Base-by-base conservation (phyloP, 2,113 vertebrate genomes). In the Caloenas nicobarica region DNA sequence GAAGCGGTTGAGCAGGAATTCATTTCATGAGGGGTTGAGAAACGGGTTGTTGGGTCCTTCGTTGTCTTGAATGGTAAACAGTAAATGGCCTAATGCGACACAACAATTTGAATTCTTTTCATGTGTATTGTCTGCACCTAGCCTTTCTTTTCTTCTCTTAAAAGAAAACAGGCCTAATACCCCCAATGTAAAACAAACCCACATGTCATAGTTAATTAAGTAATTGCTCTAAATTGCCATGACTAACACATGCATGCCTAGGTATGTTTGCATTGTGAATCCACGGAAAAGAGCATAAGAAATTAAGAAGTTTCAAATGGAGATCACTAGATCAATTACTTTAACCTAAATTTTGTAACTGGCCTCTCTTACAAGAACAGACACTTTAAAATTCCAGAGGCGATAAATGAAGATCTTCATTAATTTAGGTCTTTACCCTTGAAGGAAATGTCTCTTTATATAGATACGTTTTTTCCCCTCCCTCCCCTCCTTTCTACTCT, bases 401-500 rank as follows among this genome's bases (percentile, higher is more conserved):
- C 96, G 86, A 98, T 96, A 98, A 98, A 97, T 76, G 48, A 96
- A 82, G 64, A 97, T 95, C 65, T 92, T 96, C 95, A 97, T 97
- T 97, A 98, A 96, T 97, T 96, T 96, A 97, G 85, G 94, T 96
- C 92, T 96, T 97, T 97, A 97, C 78, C 95, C 95, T 98, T 98
- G 96, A 97, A 97, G 58, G 58, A 95, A 97, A 92, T n/a, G 34
- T 96, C 79, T 96, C 86, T 95, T 92, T 91, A 84, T 89, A 92
- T 71, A 91, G 65, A 96, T 79, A 80, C 23, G 38, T 11, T 74
- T 80, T 93, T 89, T 73, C 19, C 24, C 44, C 38, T 83, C 62
- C 25, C 16, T 72, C 46, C 26, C 18, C 18, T 74, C 28, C 34
- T 89, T 86, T 93, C 60, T 85, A 38, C 71, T 93, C 72, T 86